phyloP scores from a whole-genome alignment of 2,888 invertebrate species.

The Cylindroiulus punctatus region DNA sequence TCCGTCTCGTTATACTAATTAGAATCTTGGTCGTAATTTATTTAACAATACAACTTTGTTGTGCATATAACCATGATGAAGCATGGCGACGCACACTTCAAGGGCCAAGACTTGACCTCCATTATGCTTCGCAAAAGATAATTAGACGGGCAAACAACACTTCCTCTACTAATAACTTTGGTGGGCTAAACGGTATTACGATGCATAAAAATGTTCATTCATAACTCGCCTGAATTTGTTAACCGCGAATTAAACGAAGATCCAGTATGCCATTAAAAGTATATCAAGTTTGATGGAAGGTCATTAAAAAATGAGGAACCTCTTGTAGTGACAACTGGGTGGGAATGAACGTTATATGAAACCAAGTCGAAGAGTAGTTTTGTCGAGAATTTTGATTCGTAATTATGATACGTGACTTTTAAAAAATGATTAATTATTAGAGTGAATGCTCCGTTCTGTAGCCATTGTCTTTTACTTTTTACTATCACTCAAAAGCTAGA shows the following conservation, averaged over 20 bases:
- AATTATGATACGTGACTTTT: constrained; percentile 47
- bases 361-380: background rate
- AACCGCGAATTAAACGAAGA: background rate
- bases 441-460: background rate
- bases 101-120: constrained; percentile 25
- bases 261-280: background rate
- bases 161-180: constrained; percentile 28
- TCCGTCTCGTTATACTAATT: constrained; percentile 9
- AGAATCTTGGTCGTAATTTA: constrained; percentile 35
- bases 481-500: background rate
- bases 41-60: constrained; percentile 20
- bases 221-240: constrained; percentile 2
- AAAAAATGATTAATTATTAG: constrained; percentile 23
- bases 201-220: constrained; percentile 31
- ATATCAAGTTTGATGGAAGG: constrained; percentile 34
- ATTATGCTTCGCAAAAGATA: constrained; percentile 8
- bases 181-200: constrained; percentile 45
- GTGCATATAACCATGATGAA: background rate
- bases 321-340: constrained; percentile 15
- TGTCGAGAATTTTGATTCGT: background rate
- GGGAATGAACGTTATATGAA: constrained; percentile 28
- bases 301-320: constrained; percentile 14
- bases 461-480: background rate
- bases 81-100: background rate
- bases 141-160: constrained; percentile 39